Conservation (phyloP, 2,888 invertebrate genomes). For the Cinara cedri region DNA sequence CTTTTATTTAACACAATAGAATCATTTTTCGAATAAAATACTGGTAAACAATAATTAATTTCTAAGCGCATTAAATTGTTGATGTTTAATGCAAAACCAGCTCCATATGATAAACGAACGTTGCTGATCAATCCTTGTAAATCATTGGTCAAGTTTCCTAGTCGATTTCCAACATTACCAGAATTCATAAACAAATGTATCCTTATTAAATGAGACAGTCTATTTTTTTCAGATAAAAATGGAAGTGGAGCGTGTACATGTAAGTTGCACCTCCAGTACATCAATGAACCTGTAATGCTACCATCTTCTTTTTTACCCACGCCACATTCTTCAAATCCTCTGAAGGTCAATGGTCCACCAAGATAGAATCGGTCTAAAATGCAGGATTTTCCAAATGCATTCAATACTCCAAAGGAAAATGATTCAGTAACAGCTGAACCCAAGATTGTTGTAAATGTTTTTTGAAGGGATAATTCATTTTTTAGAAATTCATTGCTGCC, state of each 20-base stretch:
- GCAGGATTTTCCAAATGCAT: slow-evolving; percentile 67
- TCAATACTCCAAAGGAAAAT: slow-evolving; percentile 73
- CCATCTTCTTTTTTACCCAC: slow-evolving; percentile 84
- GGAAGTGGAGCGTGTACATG: slow-evolving; percentile 92
- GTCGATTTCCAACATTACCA: slow-evolving; percentile 75
- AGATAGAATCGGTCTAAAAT: slow-evolving; percentile 80
- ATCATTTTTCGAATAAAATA: slow-evolving; percentile 72
- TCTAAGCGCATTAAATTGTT: slow-evolving; percentile 89
- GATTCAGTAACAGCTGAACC: slow-evolving; percentile 70
- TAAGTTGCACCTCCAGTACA: slow-evolving; percentile 84
- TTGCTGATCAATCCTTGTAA: slow-evolving; percentile 65
- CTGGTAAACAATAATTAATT: slow-evolving; percentile 90
- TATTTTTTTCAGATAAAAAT: slow-evolving; percentile 78
- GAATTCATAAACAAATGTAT: slow-evolving; percentile 89
- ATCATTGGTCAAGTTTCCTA: slow-evolving; percentile 63
- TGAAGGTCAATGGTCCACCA: slow-evolving; percentile 85
- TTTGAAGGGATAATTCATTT: slow-evolving; percentile 77
- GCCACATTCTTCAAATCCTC: slow-evolving; percentile 88
- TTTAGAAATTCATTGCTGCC: slow-evolving; percentile 91
- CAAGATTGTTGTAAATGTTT: slow-evolving; percentile 71
- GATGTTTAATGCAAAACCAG: slow-evolving; percentile 83
- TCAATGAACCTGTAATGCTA: slow-evolving; percentile 75
- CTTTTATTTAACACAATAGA: slow-evolving; percentile 46
- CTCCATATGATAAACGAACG: slow-evolving; percentile 78
- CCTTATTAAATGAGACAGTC: slow-evolving; percentile 82